Evolutionary conservation across 2,888 invertebrate genomes (phyloP).

Genomic region (Ferrisia virgata): DNA sequence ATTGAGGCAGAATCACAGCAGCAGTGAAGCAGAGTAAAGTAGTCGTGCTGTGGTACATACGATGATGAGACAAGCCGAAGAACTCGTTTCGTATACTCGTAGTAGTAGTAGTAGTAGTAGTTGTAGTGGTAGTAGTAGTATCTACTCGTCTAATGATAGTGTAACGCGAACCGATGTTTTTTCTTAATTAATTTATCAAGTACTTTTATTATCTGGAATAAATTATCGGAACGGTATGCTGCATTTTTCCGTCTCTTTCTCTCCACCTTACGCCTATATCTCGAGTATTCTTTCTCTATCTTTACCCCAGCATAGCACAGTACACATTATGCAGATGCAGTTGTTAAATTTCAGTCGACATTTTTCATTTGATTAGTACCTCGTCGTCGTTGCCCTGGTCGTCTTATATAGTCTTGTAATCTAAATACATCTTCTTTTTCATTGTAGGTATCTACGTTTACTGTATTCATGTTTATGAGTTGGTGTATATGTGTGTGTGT

Average conservation of each 20-base stretch:
- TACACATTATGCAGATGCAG: neutral
- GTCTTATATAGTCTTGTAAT: neutral
- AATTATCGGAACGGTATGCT: constrained; percentile 23
- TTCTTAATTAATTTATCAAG: constrained; percentile 43
- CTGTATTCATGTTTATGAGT: neutral
- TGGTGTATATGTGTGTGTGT: no score
- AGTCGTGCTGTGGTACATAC: neutral
- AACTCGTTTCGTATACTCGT: constrained; percentile 8
- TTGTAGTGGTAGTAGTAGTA: no score
- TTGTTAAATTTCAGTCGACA: constrained; percentile 21
- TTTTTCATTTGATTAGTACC: constrained; percentile 24
- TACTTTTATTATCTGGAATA: constrained; percentile 40
- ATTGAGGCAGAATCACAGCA: neutral
- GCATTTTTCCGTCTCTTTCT: neutral
- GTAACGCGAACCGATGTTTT: constrained; percentile 40
- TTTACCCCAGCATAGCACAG: neutral
- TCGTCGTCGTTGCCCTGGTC: neutral
- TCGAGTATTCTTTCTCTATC: constrained; percentile 7
- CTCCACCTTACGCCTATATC: no score
- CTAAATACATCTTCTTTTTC: neutral
- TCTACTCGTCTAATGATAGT: constrained; percentile 33
- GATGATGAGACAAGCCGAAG: neutral
- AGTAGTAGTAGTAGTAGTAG: no score
- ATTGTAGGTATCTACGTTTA: neutral
- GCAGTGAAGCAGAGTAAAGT: neutral